phyloP scores from a whole-genome alignment of 2,797 vertebrate species.

The Monodelphis domestica region DNA sequence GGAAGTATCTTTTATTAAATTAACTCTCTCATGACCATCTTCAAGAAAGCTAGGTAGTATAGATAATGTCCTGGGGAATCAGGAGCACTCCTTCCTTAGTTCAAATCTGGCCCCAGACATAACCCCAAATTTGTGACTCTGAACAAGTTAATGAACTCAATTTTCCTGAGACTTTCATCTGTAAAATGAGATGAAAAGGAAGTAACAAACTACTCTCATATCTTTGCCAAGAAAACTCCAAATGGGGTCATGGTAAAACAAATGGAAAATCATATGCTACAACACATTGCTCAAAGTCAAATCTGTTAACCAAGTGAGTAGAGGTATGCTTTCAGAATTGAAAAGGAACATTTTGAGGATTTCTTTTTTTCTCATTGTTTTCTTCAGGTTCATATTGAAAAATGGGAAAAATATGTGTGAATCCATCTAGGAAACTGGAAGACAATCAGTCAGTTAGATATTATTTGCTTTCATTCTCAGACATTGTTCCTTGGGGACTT shows the following conservation, averaged over 20 bases:
- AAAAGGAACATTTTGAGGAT: fast-evolving
- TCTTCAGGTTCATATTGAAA: too few species aligned
- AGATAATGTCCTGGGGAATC: background rate
- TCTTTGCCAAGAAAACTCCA: background rate
- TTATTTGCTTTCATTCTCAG: background rate
- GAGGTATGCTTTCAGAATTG: background rate
- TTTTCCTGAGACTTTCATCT: background rate
- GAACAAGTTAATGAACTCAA: background rate
- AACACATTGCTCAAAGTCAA: too few species aligned
- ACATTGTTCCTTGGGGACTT: background rate
- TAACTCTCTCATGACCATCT: background rate
- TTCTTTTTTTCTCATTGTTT: background rate
- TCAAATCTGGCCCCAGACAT: background rate
- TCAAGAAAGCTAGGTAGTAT: background rate
- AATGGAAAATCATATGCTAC: too few species aligned
- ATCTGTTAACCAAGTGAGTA: background rate
- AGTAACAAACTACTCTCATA: background rate
- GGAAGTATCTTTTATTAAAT: background rate
- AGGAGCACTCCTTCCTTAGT: background rate
- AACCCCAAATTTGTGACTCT: too few species aligned
- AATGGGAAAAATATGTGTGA: slow-evolving; percentile 44
- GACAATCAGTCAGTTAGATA: slow-evolving; percentile 66
- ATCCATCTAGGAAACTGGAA: slow-evolving; percentile 52
- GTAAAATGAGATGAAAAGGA: background rate
- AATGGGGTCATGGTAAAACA: background rate